A percentile compares a stretch with the other conserved stretches of the same genome.
phyloP scores from a whole-genome alignment of 2,113 vertebrate genomes.

The Morone chrysops region DNA sequence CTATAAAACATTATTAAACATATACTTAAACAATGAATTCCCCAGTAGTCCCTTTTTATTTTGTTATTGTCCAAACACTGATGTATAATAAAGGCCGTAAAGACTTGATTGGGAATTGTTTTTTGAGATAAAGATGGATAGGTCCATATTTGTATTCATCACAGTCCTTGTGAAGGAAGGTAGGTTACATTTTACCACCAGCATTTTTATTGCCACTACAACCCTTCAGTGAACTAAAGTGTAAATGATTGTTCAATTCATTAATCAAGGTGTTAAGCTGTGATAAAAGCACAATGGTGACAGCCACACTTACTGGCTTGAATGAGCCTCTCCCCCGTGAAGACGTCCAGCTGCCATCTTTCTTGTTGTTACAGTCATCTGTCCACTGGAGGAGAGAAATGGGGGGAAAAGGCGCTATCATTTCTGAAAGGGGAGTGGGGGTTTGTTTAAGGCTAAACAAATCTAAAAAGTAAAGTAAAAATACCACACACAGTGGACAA shows the following conservation, averaged over 20 bases:
- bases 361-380: conserved; percentile 89
- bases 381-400: conserved; percentile 90
- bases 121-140: not conserved
- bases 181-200: not conserved
- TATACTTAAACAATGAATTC: not conserved
- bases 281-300: not conserved
- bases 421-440: not conserved
- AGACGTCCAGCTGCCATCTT: conserved; percentile 90
- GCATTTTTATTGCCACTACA: not conserved
- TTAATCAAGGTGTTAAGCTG: not conserved
- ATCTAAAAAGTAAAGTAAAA: too few relatives aligned
- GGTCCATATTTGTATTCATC: not conserved
- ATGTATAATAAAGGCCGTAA: not conserved
- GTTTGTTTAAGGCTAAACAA: too few relatives aligned
- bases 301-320: conserved; percentile 83
- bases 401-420: not conserved
- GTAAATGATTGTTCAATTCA: not conserved
- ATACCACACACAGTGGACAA: not conserved
- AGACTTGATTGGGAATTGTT: not conserved
- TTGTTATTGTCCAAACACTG: not conserved
- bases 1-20: too few relatives aligned
- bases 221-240: not conserved
- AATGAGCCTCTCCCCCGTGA: conserved; percentile 87
- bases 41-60: too few relatives aligned
- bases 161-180: too few relatives aligned